Evolutionary conservation across 35 echinoderm and acorn worm genomes (phyloP), one percentile per base, ranked within the genome.

Genomic region (Heliocidaris erythrogramma): DNA sequence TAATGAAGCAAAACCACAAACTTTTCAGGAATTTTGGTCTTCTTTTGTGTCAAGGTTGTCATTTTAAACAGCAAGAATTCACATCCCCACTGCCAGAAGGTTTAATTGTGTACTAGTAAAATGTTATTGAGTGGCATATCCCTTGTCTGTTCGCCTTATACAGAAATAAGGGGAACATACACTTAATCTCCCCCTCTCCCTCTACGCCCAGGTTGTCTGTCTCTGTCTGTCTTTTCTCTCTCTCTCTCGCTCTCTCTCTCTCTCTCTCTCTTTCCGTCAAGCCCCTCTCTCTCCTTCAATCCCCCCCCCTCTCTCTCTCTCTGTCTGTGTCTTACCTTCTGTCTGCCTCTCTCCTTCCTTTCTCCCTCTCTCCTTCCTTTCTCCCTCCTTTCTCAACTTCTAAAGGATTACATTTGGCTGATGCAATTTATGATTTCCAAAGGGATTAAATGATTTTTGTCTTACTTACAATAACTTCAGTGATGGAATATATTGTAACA

Each of bases 1-100:
- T 78, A 78, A 78, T 78, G 65, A 78, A 78, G 65, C 65, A 78
- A 78, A 78, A 78, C 65, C 65, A 78, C 65, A 78, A 24, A 78
- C 24, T 78, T 78, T 78, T 17, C 21, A 24, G 21, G 65, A 78
- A 78, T 78, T 78, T 78, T 78, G 27, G 65, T 78, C 65, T 78
- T 5, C 6, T 78, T 1, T 78, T 27, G 18, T 71, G 24, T 27
- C 21, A 78, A 78, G 65, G 65, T 78, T 78, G 27, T 78, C 65
- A n/a, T 78, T 78, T 78, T 18, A 78, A 27, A 18, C 13, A 9
- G 2, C 14, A 12, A 56, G 52, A 56, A 56, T 56, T 56, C 52
- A 56, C 14, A 56, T 56, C 52, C 52, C 52, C 9, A 56, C 52
- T 56, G 52, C 52, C 13, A 14, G 52, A 78, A 78, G 65, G 65